These are phyloP conservation scores for Marronus borbonicus DNA, from an alignment of 2,888 invertebrate genomes.

Conservation along the genomic window DNA sequence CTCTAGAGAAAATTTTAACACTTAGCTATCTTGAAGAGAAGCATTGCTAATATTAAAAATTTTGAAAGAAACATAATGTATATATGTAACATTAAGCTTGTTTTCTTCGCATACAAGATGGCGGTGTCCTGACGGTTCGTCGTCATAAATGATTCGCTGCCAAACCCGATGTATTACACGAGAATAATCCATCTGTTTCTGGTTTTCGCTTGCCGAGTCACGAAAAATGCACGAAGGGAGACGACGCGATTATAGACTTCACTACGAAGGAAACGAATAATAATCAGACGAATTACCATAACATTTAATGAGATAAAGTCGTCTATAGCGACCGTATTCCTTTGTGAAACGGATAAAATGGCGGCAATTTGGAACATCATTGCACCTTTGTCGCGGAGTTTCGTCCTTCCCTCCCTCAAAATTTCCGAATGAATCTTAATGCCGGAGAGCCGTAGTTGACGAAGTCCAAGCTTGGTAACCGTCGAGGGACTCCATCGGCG, in stretches of 20 bases:
- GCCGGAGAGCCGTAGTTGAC: not conserved
- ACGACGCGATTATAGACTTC: conserved; percentile 3
- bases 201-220: not conserved
- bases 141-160: conserved; percentile 55
- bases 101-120: conserved; percentile 52
- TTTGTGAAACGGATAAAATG: conserved; percentile 65
- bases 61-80: no score
- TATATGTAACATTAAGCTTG: not conserved
- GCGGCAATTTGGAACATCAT: conserved; percentile 64
- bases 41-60: no score
- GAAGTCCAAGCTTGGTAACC: not conserved
- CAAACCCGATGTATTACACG: conserved; percentile 37
- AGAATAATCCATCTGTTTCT: not conserved
- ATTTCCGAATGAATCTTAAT: conserved; percentile 33
- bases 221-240: conserved; percentile 15
- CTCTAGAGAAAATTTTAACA: no score
- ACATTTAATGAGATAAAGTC: conserved; percentile 66
- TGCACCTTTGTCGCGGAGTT: conserved; percentile 62
- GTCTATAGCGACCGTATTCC: conserved; percentile 55
- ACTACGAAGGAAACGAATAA: conserved; percentile 59
- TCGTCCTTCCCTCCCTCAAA: conserved; percentile 8
- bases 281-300: conserved; percentile 65
- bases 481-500: conserved; percentile 54
- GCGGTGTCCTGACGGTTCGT: conserved; percentile 51
- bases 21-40: no score